Evolutionary conservation across 2,888 invertebrate genomes (phyloP), one percentile per base, ranked within the genome.

Genomic region (Polyploca ridens): DNA sequence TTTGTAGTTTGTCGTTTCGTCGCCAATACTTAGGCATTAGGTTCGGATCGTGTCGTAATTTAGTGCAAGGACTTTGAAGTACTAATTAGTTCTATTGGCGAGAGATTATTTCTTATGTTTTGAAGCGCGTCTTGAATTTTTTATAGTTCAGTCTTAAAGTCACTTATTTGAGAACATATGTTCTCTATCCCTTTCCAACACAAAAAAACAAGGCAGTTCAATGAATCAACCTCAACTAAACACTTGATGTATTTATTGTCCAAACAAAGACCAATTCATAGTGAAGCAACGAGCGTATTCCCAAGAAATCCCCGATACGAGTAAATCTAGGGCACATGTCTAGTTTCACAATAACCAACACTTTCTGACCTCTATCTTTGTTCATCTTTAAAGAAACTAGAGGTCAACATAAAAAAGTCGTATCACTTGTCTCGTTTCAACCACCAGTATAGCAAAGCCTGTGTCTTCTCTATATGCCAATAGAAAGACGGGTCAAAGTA

Each of bases 211-310:
- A 75, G 72, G 61, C 44, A 27, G 27, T 61, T 13, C 61, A 44
- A 68, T 76, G 70, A 68, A 81, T 83, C 75, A 83, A 78, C 79
- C 77, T 81, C 80, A 79, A 80, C 83, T 83, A 82, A 87, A 84
- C 81, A 80, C 84, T 79, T 88, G 89, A 89, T 81, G 75, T 87
- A 88, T 89, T 89, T 87, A 88, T 84, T 76, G 84, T 76, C 71
- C 70, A 77, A 79, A 81, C 84, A 84, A 81, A 77, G 72, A 75
- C 79, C 86, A 84, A 87, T 85, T 86, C 84, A 84, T 85, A 84
- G 72, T 67, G 73, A 71, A 73, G 73, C 74, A 78, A 80, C 79
- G 74, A 79, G 79, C 65, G 75, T 70, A 76, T 84, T 85, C 82
- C 81, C 76, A 79, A 86, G 86, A 86, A 87, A 86, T 86, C 87